Base-by-base conservation (phyloP, 1,140 invertebrate genomes). In the Laupala kohalensis region DNA sequence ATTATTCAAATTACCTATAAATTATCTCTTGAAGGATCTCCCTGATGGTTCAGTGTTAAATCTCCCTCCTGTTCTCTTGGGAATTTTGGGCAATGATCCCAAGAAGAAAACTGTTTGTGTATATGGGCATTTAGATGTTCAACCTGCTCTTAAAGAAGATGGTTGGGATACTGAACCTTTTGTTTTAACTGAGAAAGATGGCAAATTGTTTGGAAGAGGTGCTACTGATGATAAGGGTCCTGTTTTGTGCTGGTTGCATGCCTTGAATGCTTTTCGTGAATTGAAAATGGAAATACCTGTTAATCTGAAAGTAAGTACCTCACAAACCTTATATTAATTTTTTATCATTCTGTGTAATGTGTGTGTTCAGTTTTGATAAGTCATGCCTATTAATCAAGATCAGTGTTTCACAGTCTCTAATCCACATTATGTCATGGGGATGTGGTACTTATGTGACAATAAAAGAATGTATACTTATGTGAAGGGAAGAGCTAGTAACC, bases 101-200 rank as follows among this genome's bases (percentile, higher is more conserved):
- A 87, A 87, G 6, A 97, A 96, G 79, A 92, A 95, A 77, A 99
- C 96, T 23, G 86, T 99, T 64, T 87, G 94, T 69, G 86, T 99
- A 67, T 99, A 99, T 83, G 97, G 97, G 0, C 97, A 99, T 84
- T 87, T 99, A 76, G 97, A 99, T 86, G 97, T 99, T 2, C 97
- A 98, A 80, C 96, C 97, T 64, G 97, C 97, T 9, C 77, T 89
- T 5, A 89, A 88, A 79, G 89, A 90, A 74, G 96, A 99, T 86
- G 96, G 96, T 6, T 99, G 96, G 97, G 84, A 95, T 75, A 92
- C 93, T 3, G 94, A 99, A 71, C 97, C 97, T 3, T 99, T 99
- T 84, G 86, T 86, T 15, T 83, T 99, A 25, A 89, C 88, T 67
- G 93, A 97, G 79, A 89, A 89, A 76, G 86, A 98, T 86, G 94